These are phyloP conservation scores for Drosophila sp. DNA, from an alignment of 1,140 invertebrate species.

Conservation along the genomic window DNA sequence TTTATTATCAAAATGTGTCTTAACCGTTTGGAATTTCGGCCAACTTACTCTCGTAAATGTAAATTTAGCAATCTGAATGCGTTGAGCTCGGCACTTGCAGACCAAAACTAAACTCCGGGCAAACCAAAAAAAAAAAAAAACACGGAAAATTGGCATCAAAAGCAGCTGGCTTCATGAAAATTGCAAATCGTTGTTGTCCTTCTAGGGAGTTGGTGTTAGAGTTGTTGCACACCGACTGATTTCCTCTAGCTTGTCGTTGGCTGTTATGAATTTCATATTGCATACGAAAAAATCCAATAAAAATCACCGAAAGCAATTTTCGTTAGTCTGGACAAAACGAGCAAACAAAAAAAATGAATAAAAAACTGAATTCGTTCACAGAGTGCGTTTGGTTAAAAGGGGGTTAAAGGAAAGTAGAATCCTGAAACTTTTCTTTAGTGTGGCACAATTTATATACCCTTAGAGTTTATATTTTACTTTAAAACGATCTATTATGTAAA, in stretches of 20 bases:
- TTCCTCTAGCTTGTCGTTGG: constrained; percentile 45
- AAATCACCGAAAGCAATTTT: constrained; percentile 80
- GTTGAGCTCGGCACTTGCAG: constrained; percentile 54
- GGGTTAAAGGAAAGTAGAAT: neutral
- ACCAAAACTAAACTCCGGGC: neutral
- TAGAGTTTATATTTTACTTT: no score
- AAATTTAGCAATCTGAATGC: constrained; percentile 58
- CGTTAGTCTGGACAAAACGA: constrained; percentile 33
- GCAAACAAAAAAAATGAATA: constrained; percentile 13
- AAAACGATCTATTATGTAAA: no score
- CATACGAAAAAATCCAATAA: constrained; percentile 77
- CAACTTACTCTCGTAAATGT: constrained; percentile 35
- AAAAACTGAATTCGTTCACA: constrained; percentile 21
- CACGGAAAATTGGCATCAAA: constrained; percentile 52
- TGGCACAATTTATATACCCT: neutral
- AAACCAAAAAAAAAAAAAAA: constrained; percentile 34
- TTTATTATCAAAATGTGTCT: neutral
- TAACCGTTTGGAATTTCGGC: neutral
- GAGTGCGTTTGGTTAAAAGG: constrained; percentile 28
- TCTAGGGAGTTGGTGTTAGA: constrained; percentile 31
- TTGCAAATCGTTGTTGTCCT: constrained; percentile 35
- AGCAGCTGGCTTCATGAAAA: constrained; percentile 41
- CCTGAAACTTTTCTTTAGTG: neutral
- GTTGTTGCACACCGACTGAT: constrained; percentile 1
- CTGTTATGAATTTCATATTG: constrained; percentile 79